A percentile compares a stretch with the other conserved stretches of the same genome.
phyloP scores from a whole-genome alignment of 2,113 vertebrate genomes.

The Mesembrinibis cayennensis region DNA sequence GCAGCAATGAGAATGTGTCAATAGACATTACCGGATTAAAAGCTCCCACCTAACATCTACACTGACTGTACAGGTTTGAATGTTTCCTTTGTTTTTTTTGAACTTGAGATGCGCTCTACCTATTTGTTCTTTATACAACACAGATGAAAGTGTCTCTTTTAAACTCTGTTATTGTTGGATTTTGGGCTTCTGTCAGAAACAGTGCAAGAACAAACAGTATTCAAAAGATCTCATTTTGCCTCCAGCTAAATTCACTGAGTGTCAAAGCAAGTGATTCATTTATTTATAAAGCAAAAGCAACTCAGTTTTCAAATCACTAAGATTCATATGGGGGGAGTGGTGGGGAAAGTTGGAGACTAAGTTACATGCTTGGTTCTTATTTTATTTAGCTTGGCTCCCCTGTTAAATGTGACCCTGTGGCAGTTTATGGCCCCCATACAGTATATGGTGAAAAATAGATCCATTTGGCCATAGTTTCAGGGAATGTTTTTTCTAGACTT shows the following conservation, averaged over 20 bases:
- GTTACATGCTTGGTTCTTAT: neutral
- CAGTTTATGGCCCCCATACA: slow-evolving; percentile 49
- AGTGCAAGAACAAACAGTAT: neutral
- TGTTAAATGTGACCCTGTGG: slow-evolving; percentile 66
- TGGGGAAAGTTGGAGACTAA: neutral
- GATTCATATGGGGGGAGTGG: neutral
- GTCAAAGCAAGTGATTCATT: slow-evolving; percentile 1
- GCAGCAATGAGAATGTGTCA: neutral
- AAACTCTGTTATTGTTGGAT: neutral
- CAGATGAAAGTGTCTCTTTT: neutral
- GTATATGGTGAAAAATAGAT: slow-evolving; percentile 67
- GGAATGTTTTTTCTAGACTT: slow-evolving; percentile 71
- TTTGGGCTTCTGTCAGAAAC: neutral
- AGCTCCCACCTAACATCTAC: neutral
- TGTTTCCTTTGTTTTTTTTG: neutral
- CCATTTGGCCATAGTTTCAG: slow-evolving; percentile 69
- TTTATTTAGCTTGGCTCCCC: slow-evolving; percentile 46
- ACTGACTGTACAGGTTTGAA: neutral
- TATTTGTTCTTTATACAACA: neutral
- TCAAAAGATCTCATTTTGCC: slow-evolving; percentile 13
- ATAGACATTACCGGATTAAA: neutral
- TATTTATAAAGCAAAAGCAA: slow-evolving; percentile 16
- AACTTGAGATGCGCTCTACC: neutral
- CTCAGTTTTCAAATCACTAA: neutral
- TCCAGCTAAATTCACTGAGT: neutral